Conservation (phyloP, 1,140 invertebrate species). For the Lasioglossum baleicum region DNA sequence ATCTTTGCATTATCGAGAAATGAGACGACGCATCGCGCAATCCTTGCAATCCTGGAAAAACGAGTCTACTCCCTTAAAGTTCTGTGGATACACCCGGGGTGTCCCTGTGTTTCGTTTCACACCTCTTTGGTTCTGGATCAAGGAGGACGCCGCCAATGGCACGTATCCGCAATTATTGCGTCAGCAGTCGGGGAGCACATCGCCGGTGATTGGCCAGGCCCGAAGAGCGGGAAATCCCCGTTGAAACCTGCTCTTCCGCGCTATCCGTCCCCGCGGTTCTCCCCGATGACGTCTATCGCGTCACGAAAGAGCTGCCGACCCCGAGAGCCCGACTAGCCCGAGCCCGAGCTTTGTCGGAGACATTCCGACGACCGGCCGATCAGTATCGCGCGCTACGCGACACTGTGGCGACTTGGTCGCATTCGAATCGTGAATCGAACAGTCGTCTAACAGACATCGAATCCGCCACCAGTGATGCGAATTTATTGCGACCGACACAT, state of each 20-base stretch:
- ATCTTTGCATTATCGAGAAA: too few species aligned
- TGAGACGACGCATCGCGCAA: too few species aligned
- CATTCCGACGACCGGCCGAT: conserved; percentile 29
- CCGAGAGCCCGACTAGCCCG: not conserved
- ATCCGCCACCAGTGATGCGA: not conserved
- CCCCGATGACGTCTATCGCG: conserved; percentile 36
- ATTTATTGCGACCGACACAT: not conserved
- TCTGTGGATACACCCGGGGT: not conserved
- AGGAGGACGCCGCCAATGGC: conserved; percentile 51
- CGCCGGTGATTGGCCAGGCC: conserved; percentile 58
- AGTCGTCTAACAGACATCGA: too few species aligned
- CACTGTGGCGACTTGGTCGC: conserved; percentile 14
- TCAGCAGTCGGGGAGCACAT: conserved; percentile 45
- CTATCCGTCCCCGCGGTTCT: conserved; percentile 26
- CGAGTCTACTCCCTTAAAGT: too few species aligned
- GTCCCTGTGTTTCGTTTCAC: not conserved
- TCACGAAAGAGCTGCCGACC: conserved; percentile 30
- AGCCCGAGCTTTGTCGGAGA: conserved; percentile 29
- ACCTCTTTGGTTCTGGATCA: not conserved
- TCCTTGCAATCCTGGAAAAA: too few species aligned
- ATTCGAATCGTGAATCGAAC: too few species aligned
- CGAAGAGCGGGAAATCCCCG: conserved; percentile 70
- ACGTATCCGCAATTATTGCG: conserved; percentile 52
- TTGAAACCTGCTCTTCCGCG: conserved; percentile 60
- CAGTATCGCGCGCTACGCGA: conserved; percentile 36